Conservation (phyloP, 2,888 invertebrate genomes). For the Leucophora obtusa region DNA sequence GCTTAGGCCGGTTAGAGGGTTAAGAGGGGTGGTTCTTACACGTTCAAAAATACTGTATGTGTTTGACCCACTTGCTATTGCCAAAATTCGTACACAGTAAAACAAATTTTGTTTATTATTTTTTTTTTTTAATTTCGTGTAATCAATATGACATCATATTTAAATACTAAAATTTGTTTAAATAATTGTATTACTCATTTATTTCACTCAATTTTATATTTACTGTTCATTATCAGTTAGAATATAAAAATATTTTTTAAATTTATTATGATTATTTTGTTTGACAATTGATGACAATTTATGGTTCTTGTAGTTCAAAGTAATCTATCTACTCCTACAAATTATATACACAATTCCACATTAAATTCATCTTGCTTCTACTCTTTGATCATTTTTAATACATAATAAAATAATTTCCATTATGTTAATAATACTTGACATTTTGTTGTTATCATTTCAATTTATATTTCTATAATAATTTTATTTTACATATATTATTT, state of each 20-base stretch:
- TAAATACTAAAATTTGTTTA: neutral
- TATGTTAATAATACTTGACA: constrained; percentile 5
- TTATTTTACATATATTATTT: neutral
- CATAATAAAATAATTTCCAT: constrained; percentile 1
- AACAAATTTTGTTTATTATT: neutral
- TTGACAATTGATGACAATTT: neutral
- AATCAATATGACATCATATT: neutral
- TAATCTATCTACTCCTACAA: neutral
- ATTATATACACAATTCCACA: neutral
- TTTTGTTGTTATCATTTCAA: constrained; percentile 2
- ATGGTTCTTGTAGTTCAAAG: neutral
- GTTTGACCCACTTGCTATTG: too few species aligned
- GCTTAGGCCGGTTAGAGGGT: too few species aligned
- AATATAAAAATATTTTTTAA: neutral
- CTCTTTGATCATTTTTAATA: neutral
- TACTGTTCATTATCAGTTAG: neutral
- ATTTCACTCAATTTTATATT: neutral
- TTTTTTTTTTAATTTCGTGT: neutral
- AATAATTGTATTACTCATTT: neutral
- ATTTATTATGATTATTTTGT: constrained; percentile 6
- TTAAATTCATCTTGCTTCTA: neutral
- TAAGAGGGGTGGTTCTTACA: neutral
- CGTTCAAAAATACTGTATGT: too few species aligned
- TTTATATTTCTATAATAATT: neutral
- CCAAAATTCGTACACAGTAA: neutral